phyloP scores from a whole-genome alignment of 2,797 vertebrate genomes.

The Schizothorax lantsangensis region DNA sequence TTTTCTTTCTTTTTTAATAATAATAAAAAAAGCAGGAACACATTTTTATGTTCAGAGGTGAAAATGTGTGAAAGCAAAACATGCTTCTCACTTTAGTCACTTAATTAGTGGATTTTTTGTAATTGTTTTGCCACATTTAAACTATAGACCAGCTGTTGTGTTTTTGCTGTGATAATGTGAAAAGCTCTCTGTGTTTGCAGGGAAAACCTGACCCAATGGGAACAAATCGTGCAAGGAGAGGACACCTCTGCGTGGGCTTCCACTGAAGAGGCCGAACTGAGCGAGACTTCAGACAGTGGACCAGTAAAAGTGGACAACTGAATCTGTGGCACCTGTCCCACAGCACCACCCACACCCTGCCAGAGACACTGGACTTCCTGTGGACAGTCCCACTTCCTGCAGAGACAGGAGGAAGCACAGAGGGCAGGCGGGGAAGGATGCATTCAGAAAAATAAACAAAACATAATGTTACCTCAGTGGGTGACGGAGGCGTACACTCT shows the following conservation, averaged over 20 bases:
- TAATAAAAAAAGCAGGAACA: background rate
- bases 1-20: too few relatives aligned
- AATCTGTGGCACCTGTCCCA: conserved; percentile 69
- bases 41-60: background rate
- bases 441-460: conserved; percentile 67
- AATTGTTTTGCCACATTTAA: background rate
- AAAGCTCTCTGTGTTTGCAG: conserved; percentile 70
- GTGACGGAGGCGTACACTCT: conserved; percentile 78
- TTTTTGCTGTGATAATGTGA: conserved; percentile 39
- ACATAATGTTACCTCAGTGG: conserved; percentile 83
- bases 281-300: conserved; percentile 76
- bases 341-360: conserved; percentile 60
- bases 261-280: conserved; percentile 57
- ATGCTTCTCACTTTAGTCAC: background rate
- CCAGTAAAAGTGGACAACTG: conserved; percentile 90
- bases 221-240: conserved; percentile 90
- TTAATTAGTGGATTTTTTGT: background rate
- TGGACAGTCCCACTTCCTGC: conserved; percentile 64
- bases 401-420: conserved; percentile 64
- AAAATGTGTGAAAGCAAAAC: background rate
- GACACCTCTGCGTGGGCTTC: conserved; percentile 76
- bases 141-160: background rate
- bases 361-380: conserved; percentile 65
- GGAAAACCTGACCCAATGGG: conserved; percentile 95
- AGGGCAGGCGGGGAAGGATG: conserved; percentile 66